A percentile compares a stretch with the other conserved stretches of the same genome.
Conservation (phyloP, 2,888 invertebrate genomes). For the Sylvicola fuscatus region DNA sequence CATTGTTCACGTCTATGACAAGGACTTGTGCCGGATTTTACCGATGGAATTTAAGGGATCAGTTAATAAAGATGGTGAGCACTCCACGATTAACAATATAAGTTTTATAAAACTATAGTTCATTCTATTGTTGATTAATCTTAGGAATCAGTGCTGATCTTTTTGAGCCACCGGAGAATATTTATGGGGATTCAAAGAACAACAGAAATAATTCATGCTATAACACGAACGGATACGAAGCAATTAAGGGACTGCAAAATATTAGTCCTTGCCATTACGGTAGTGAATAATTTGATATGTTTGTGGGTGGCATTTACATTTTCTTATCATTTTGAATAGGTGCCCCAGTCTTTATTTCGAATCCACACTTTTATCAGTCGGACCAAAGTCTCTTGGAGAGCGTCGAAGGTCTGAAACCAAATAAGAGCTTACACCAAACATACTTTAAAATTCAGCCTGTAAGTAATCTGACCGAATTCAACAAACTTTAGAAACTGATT, state of each 20-base stretch:
- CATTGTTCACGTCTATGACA: slow-evolving; percentile 58
- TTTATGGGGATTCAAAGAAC: slow-evolving; percentile 44
- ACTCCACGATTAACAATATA: too few relatives aligned
- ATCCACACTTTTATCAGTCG: slow-evolving; percentile 74
- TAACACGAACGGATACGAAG: slow-evolving; percentile 40
- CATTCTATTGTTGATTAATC: slow-evolving; percentile 8
- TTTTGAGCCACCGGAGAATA: slow-evolving; percentile 47
- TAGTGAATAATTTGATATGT: slow-evolving; percentile 21
- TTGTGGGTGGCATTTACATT: slow-evolving; percentile 3
- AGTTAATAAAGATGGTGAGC: slow-evolving; percentile 46
- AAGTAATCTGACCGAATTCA: slow-evolving; percentile 17
- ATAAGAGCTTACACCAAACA: slow-evolving; percentile 45
- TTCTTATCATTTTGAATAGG: slow-evolving; percentile 27
- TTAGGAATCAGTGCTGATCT: slow-evolving; percentile 48
- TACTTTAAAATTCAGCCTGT: slow-evolving; percentile 76
- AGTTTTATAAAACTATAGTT: too few relatives aligned
- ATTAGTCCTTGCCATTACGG: slow-evolving; percentile 77
- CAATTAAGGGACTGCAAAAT: slow-evolving; percentile 58
- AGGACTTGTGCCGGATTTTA: slow-evolving; percentile 64
- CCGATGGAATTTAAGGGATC: slow-evolving; percentile 50
- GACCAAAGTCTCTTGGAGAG: slow-evolving; percentile 43
- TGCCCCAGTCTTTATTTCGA: slow-evolving; percentile 74
- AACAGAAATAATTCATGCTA: slow-evolving; percentile 54
- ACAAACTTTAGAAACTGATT: too few relatives aligned
- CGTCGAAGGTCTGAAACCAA: slow-evolving; percentile 52